phyloP scores from a whole-genome alignment of 30 jellyfish, hydroid and myxozoan species.

The Chrysaora quinquecirrha region DNA sequence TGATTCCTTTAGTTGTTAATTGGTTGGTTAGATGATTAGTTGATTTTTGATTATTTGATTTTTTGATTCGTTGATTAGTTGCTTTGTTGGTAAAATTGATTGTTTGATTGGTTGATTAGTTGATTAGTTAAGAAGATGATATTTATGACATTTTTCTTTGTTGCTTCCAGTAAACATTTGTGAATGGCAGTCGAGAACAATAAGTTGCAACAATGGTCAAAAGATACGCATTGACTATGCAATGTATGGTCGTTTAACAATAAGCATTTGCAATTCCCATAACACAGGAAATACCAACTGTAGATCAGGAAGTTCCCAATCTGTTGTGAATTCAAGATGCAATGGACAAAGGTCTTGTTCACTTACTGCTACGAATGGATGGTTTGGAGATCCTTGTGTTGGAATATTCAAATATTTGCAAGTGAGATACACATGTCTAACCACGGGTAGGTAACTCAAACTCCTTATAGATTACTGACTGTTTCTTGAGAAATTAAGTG shows the following conservation, averaged over 20 bases:
- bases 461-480: too few relatives aligned
- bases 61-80: too few relatives aligned
- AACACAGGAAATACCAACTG: slow-evolving; percentile 58
- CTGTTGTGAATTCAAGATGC: slow-evolving; percentile 36
- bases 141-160: too few relatives aligned
- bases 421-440: slow-evolving; percentile 54
- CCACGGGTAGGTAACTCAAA: slow-evolving; percentile 40
- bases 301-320: slow-evolving; percentile 36
- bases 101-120: too few relatives aligned
- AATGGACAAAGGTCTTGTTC: slow-evolving; percentile 20
- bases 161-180: too few relatives aligned
- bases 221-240: slow-evolving; percentile 59
- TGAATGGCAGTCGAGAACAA: slow-evolving; percentile 1
- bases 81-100: too few relatives aligned
- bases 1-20: too few relatives aligned
- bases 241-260: slow-evolving; percentile 59
- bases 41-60: too few relatives aligned
- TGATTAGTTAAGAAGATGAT: too few relatives aligned
- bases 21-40: too few relatives aligned
- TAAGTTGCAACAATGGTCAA: slow-evolving; percentile 45
- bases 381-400: slow-evolving; percentile 79
- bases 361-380: slow-evolving; percentile 29
- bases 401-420: slow-evolving; percentile 46
- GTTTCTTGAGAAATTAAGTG: too few relatives aligned
- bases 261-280: slow-evolving; percentile 20